A percentile compares a stretch with the other conserved stretches of the same genome.
These are phyloP conservation scores for Rattus norvegicus DNA, from an alignment of 2,113 vertebrate species.

Conservation along the genomic window DNA sequence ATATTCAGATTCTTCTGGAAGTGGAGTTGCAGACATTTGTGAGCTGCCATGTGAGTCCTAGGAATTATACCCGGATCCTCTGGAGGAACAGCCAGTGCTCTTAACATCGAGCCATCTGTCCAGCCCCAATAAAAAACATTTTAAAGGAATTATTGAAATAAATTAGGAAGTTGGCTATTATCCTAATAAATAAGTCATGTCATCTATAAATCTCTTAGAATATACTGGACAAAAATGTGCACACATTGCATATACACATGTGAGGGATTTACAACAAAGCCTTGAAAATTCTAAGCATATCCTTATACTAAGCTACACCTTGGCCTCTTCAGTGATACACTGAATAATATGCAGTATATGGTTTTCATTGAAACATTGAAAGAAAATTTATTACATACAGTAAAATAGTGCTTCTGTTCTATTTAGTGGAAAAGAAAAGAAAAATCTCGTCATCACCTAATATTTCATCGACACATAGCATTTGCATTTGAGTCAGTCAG, in stretches of 20 bases:
- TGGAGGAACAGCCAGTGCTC: not conserved
- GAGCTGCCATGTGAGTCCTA: not conserved
- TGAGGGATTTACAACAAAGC: not conserved
- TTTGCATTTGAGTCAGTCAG: too few species aligned
- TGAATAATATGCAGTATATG: not conserved
- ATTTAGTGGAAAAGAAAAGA: not conserved
- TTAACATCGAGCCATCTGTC: not conserved
- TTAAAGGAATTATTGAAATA: not conserved
- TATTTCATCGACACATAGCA: too few species aligned
- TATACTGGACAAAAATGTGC: not conserved
- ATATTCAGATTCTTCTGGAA: not conserved
- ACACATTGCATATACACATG: not conserved
- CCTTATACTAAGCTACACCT: not conserved
- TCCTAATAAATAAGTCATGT: not conserved
- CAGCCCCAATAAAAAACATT: not conserved
- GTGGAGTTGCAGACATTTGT: not conserved
- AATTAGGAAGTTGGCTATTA: not conserved
- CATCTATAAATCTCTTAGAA: not conserved
- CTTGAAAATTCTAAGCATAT: not conserved
- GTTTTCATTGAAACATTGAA: not conserved
- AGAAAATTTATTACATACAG: not conserved
- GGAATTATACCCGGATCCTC: not conserved
- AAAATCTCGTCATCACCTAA: too few species aligned
- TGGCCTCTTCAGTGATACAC: not conserved
- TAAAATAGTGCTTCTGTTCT: not conserved